Evolutionary conservation across 2,797 vertebrate genomes (phyloP), one percentile per base, ranked within the genome.

Genomic region (Salarias fasciatus): DNA sequence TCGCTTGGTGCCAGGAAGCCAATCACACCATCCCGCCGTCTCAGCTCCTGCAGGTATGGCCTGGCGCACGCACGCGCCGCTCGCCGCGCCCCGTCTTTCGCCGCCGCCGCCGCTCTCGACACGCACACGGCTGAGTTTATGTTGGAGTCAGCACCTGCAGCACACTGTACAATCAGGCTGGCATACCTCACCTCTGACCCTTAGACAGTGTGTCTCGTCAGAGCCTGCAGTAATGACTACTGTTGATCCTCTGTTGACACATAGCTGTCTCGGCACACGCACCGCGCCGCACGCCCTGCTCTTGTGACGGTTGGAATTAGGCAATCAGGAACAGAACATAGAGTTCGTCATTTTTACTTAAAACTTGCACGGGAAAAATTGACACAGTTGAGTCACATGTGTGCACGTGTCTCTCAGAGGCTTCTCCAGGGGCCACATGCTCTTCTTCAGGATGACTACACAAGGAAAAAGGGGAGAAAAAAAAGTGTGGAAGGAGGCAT

Each of bases 1-100:
- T 99, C 41, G 93, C 95, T 1, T 97, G 96, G 96, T 99, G 96
- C 89, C 96, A 99, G 79, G 96, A 96, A 86, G 93, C 94, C 47
- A 96, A 98, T 48, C 95, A 95, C 68, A 91, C 92, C 38, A 96
- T 96, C 85, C 94, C 94, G 66, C 95, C 95, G 40, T 95, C 94
- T 72, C 97, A 98, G 76, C 94, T 99, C 61, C 79, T 99, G 83
- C 96, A 99, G 96, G 97, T 99, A 86, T 58, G 40, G 40, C 30
- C 45, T 43, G 33, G 9, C 33, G 33, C 31, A 4, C 31, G 31
- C 4, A 4, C 8, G 31, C 31, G n/a, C n/a, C n/a, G n/a, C n/a
- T n/a, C n/a, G n/a, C n/a, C n/a, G n/a, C n/a, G n/a, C n/a, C n/a
- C n/a, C 52, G 46, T 44, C 36, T 62, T 14, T 54, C 18, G 24